These are phyloP conservation scores for Gopherus flavomarginatus DNA, from an alignment of 2,113 vertebrate genomes.

Conservation along the genomic window DNA sequence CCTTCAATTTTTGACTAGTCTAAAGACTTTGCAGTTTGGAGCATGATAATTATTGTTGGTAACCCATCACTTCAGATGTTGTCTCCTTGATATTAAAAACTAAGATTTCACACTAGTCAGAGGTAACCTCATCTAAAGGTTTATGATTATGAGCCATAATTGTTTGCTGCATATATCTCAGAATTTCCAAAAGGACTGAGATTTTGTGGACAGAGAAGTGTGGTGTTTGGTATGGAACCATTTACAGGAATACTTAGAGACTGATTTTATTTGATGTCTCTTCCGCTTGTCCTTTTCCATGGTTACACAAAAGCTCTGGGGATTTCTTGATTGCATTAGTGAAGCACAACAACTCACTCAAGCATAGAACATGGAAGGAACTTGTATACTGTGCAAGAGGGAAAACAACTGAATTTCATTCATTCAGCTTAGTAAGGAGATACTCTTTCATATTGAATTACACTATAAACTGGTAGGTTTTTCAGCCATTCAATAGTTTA, in stretches of 20 bases:
- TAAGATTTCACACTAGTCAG: neutral
- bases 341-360: constrained; percentile 48
- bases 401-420: constrained; percentile 14
- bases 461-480: constrained; percentile 50
- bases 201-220: neutral
- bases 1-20: neutral
- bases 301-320: constrained; percentile 30
- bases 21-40: neutral
- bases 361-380: constrained; percentile 46
- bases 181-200: neutral
- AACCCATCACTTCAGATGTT: neutral
- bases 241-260: neutral
- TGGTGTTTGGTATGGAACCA: neutral
- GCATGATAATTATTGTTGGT: neutral
- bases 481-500: constrained; percentile 58
- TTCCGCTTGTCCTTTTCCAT: neutral
- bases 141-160: neutral
- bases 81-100: neutral
- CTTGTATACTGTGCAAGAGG: constrained; percentile 39
- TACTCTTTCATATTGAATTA: constrained; percentile 58
- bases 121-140: neutral
- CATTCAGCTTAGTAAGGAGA: constrained; percentile 39
- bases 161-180: neutral
- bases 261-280: neutral
- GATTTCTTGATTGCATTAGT: constrained; percentile 21